phyloP scores from a whole-genome alignment of 1,140 invertebrate genomes.

The Pogonognathellus flavescens region DNA sequence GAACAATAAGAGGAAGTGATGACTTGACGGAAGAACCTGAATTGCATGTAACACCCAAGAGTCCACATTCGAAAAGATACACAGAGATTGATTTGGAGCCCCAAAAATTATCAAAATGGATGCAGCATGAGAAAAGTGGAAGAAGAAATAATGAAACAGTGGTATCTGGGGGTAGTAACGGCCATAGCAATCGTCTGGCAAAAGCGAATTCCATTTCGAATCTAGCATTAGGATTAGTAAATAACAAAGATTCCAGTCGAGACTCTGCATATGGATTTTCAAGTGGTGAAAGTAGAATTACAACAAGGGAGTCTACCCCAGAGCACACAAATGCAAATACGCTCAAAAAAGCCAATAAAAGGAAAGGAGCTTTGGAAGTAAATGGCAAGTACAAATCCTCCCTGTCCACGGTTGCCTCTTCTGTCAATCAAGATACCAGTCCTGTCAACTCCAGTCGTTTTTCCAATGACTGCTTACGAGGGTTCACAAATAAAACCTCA shows the following conservation, averaged over 20 bases:
- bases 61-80: neutral
- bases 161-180: slow-evolving; percentile 8
- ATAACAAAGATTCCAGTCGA: slow-evolving; percentile 67
- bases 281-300: slow-evolving; percentile 67
- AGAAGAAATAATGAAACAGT: slow-evolving; percentile 24
- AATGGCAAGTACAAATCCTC: slow-evolving; percentile 61
- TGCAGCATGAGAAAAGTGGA: slow-evolving; percentile 6
- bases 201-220: slow-evolving; percentile 19
- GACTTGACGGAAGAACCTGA: slow-evolving; percentile 55
- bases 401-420: slow-evolving; percentile 62
- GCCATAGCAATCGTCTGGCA: slow-evolving; percentile 33
- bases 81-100: slow-evolving; percentile 20
- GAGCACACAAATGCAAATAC: slow-evolving; percentile 61
- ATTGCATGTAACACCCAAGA: neutral
- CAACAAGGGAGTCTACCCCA: slow-evolving; percentile 66
- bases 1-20: slow-evolving; percentile 64
- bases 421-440: slow-evolving; percentile 59
- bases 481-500: neutral
- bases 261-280: slow-evolving; percentile 68
- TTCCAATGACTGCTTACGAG: neutral
- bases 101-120: slow-evolving; percentile 3
- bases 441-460: slow-evolving; percentile 40
- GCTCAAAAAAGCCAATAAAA: slow-evolving; percentile 12
- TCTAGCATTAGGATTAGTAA: slow-evolving; percentile 15
- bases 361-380: slow-evolving; percentile 3